These are phyloP conservation scores for Ormyrus nitidulus DNA, from an alignment of 2,888 invertebrate species.

Conservation along the genomic window DNA sequence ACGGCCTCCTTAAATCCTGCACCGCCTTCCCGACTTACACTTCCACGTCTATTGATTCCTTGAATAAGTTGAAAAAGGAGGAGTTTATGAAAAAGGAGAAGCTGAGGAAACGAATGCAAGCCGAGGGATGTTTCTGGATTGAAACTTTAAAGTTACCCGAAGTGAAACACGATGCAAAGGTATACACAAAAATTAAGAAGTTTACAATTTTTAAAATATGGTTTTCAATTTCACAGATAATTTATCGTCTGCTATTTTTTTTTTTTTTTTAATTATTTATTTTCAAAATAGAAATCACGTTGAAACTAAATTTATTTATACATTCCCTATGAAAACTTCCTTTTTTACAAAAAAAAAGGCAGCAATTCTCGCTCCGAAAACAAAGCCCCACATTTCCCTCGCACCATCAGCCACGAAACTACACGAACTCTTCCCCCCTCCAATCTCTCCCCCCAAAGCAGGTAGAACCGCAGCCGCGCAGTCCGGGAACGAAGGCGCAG, in stretches of 20 bases:
- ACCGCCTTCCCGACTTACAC: slow-evolving; percentile 23
- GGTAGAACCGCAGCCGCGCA: no score
- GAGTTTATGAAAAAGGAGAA: background rate
- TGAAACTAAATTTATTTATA: no score
- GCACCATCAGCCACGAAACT: background rate
- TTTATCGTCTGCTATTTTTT: no score
- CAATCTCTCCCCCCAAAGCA: background rate
- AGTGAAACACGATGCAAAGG: background rate
- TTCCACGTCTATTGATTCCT: slow-evolving; percentile 21
- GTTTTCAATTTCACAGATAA: no score
- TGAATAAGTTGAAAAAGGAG: slow-evolving; percentile 12
- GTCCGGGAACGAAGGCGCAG: background rate
- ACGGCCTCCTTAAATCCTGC: slow-evolving; percentile 49
- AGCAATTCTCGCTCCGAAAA: background rate
- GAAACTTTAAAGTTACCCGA: background rate
- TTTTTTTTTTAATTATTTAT: no score
- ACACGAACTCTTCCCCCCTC: background rate
- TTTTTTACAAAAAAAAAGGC: no score
- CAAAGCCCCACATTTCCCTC: background rate
- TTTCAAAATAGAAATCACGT: no score
- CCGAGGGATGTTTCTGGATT: slow-evolving; percentile 23
- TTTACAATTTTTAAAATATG: no score
- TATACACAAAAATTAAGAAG: background rate
- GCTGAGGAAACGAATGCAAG: slow-evolving; percentile 1
- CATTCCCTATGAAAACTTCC: no score